phyloP scores from a whole-genome alignment of 2,797 vertebrate species.

The Schizopygopsis pylzovi region DNA sequence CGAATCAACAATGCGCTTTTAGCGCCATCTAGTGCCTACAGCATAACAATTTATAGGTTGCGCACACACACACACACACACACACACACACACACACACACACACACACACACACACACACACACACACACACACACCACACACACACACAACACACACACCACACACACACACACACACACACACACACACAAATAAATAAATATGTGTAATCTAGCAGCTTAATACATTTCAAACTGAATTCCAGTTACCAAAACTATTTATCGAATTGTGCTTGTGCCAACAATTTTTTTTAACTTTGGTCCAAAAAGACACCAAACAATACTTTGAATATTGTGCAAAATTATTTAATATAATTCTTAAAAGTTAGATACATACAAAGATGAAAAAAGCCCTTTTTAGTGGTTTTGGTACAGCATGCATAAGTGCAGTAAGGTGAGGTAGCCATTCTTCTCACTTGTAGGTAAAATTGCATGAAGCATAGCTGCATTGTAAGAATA shows the following conservation, averaged over 20 bases:
- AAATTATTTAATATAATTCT: slow-evolving; percentile 7
- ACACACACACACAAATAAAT: no score
- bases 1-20: neutral
- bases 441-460: neutral
- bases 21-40: slow-evolving; percentile 19
- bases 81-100: no score
- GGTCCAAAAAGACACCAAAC: neutral
- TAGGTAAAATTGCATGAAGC: neutral
- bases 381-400: neutral
- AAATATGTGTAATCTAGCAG: no score
- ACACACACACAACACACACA: no score
- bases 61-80: neutral
- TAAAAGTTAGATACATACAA: neutral
- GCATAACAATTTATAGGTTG: no score
- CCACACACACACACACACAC: no score
- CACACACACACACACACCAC: no score
- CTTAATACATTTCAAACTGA: neutral
- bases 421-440: neutral
- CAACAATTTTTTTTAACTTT: neutral
- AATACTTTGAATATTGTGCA: neutral
- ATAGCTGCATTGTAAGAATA: neutral
- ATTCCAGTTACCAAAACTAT: neutral
- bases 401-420: slow-evolving; percentile 8
- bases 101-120: no score
- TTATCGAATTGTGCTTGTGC: neutral